Evolutionary conservation across 2,113 vertebrate genomes (phyloP).

Genomic region (Anthoscopus minutus): DNA sequence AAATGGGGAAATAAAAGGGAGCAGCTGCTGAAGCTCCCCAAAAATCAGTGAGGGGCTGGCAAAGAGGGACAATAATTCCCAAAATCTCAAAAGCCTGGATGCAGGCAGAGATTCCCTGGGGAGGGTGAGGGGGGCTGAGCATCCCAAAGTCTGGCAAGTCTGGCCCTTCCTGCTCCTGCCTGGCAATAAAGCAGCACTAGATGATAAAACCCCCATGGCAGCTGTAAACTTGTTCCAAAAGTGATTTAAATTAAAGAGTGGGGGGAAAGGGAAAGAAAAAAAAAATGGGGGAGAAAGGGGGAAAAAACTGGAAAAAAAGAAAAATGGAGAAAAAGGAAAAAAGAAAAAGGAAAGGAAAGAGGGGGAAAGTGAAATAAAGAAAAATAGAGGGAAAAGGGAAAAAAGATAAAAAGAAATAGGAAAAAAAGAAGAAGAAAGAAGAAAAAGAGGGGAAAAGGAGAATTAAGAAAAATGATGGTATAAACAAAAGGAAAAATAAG

Average conservation of each 20-base stretch:
- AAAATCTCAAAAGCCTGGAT: not conserved
- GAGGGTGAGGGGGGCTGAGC: not conserved
- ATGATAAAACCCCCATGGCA: not conserved
- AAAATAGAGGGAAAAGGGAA: not conserved
- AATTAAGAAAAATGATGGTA: no score
- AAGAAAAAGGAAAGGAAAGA: no score
- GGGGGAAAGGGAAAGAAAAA: no score
- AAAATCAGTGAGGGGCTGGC: not conserved
- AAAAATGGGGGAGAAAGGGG: no score
- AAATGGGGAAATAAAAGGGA: not conserved
- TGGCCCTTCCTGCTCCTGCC: not conserved
- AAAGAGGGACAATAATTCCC: not conserved
- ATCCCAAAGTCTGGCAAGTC: not conserved
- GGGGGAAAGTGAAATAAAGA: fast-evolving
- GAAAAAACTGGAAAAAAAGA: fast-evolving
- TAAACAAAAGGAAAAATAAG: no score
- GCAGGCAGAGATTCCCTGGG: not conserved
- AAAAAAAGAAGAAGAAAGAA: no score
- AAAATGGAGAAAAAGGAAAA: no score
- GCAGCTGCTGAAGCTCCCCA: not conserved
- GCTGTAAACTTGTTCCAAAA: constrained; percentile 70
- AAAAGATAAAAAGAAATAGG: fast-evolving
- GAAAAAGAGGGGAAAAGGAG: fast-evolving
- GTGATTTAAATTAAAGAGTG: constrained; percentile 52
- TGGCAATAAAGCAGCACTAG: not conserved